Base-by-base conservation (phyloP, 2,888 invertebrate genomes). In the Ellobium chinense region DNA sequence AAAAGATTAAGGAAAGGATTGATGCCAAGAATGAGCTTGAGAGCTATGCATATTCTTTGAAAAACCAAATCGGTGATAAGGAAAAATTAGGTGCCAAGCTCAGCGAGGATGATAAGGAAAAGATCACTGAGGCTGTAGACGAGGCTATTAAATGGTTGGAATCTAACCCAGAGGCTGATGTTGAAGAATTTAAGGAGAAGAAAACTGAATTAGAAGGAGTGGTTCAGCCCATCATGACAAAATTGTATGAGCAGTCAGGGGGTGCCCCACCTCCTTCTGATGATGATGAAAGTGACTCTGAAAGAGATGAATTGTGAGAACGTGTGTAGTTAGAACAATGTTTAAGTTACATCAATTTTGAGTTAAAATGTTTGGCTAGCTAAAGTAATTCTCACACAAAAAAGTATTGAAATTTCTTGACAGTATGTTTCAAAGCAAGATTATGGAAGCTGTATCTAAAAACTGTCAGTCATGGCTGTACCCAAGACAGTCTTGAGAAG, bases 61-160 rank as follows among this genome's bases (percentile, higher is more conserved):
- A 99, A 95, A 99, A 98, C 94, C 99, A 99, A 93, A 94, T 99
- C 39, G 95, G 95, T 79, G 99, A 99, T 93, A 99, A 99, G 94
- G 99, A 99, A 89, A 99, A 99, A 93, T 95, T 99, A 80, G 99
- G 99, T 58, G 95, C 97, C 75, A 99, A 99, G 93, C 90, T 95
- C 69, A 96, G 95, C 81, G 97, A 96, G 34, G 96, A 97, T 0
- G 99, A 99, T 88, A 99, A 99, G 93, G 94, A 96, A 7, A 98
- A 97, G 91, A 97, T 99, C 95, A 98, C 98, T 92, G 96, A 92
- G 89, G 97, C 97, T n/a, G 96, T 99, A 86, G 98, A 99, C 82
- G 98, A 97, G 88, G 96, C 97, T 86, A 99, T 99, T 93, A 98
- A 98, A 91, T 99, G 99, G 99, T 94, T 99, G 85, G 99, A 99